A percentile compares a stretch with the other conserved stretches of the same genome.
phyloP scores from a whole-genome alignment of 2,113 vertebrate genomes.

The Semicossyphus pulcher region DNA sequence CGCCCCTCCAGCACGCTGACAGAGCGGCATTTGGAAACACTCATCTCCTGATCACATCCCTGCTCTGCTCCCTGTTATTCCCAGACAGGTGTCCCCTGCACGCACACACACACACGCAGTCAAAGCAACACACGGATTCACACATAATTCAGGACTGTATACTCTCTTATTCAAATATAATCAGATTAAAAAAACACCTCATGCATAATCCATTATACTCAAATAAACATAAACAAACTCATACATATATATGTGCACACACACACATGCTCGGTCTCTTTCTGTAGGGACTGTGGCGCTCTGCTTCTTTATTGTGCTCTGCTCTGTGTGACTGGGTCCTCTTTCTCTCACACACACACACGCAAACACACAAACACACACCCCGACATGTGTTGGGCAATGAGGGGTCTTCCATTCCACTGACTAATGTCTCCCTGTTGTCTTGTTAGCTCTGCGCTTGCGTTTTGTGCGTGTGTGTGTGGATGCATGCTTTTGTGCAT shows the following conservation, averaged over 20 bases:
- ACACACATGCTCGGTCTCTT: background rate
- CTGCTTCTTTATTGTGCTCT: conserved; percentile 15
- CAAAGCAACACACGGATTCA: background rate
- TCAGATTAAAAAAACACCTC: background rate
- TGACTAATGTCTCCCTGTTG: conserved; percentile 46
- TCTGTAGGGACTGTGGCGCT: conserved; percentile 22
- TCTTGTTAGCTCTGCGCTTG: conserved; percentile 24
- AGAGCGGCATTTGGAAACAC: conserved; percentile 70
- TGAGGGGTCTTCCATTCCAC: conserved; percentile 13
- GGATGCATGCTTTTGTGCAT: background rate
- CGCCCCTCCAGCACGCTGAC: conserved; percentile 58
- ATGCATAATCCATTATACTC: conserved; percentile 22
- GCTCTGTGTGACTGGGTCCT: background rate
- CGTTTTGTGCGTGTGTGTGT: background rate
- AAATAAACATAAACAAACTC: conserved; percentile 34
- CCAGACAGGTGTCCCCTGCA: conserved; percentile 67
- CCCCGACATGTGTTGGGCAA: background rate
- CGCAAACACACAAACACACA: background rate
- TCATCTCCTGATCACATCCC: conserved; percentile 69
- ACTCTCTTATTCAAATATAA: conserved; percentile 34
- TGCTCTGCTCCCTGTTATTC: conserved; percentile 57
- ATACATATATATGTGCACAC: background rate
- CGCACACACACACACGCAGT: conserved; percentile 7
- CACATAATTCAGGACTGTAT: conserved; percentile 32
- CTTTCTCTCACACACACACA: conserved; percentile 15